Percentiles rank a stretch among this genome's conserved stretches.
phyloP scores from a whole-genome alignment of 2,113 vertebrate species.

The Myanophis thanlyinensis region DNA sequence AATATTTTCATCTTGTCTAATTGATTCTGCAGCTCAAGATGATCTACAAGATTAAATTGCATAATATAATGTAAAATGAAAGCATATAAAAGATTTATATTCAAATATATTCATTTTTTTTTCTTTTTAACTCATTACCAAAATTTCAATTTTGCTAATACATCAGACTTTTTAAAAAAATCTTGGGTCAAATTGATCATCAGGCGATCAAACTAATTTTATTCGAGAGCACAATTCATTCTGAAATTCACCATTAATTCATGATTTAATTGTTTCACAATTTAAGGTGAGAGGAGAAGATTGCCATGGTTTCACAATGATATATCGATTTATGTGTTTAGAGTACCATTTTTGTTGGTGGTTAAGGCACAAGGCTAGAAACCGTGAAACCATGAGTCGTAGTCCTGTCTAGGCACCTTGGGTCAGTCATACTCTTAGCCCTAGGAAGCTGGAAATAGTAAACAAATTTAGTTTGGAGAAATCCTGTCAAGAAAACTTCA shows the following conservation, averaged over 20 bases:
- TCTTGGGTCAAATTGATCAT: background rate
- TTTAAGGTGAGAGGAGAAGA: too few species aligned
- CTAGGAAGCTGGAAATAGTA: background rate
- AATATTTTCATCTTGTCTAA: background rate
- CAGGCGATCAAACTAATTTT: background rate
- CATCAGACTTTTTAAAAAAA: background rate
- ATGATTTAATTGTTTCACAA: constrained; percentile 7
- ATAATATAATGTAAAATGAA: background rate
- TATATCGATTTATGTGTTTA: background rate
- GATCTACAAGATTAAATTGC: background rate
- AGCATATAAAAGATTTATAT: background rate
- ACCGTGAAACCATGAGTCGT: background rate
- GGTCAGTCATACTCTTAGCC: background rate
- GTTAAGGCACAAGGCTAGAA: background rate
- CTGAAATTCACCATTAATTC: background rate
- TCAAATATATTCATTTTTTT: background rate
- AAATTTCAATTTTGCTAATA: background rate
- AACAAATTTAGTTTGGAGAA: background rate
- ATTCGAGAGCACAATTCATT: background rate
- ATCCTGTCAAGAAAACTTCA: background rate
- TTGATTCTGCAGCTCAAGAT: background rate
- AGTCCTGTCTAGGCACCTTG: background rate
- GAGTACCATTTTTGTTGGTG: background rate
- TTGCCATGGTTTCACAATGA: constrained; percentile 15
- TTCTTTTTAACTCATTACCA: background rate